Percentiles rank a stretch among this genome's conserved stretches.
phyloP scores from a whole-genome alignment of 1,140 invertebrate species.

The Chymomyza costata region DNA sequence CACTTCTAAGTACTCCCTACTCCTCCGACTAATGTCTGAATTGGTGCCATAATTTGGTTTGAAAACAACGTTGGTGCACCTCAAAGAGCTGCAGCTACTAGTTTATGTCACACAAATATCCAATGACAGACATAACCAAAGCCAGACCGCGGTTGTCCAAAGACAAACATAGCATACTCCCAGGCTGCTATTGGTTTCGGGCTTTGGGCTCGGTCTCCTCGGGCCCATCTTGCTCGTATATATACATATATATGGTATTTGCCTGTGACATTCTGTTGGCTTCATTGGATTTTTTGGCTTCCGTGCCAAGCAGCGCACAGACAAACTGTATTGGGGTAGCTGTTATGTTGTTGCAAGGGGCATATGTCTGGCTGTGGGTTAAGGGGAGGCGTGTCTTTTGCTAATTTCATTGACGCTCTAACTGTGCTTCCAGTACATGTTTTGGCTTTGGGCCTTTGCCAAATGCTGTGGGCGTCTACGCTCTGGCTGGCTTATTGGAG shows the following conservation, averaged over 20 bases:
- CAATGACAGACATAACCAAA: conserved; percentile 56
- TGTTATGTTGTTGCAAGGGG: conserved; percentile 18
- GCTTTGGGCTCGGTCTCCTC: no score
- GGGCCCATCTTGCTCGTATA: no score
- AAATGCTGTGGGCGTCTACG: conserved; percentile 36
- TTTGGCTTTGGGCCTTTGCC: conserved; percentile 39
- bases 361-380: conserved; percentile 3
- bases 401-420: conserved; percentile 63
- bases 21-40: not conserved
- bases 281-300: conserved; percentile 68
- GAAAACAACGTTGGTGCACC: conserved; percentile 47
- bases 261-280: conserved; percentile 55
- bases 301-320: conserved; percentile 48
- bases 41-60: conserved; percentile 66
- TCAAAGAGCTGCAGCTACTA: conserved; percentile 33
- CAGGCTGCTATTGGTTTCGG: no score
- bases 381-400: conserved; percentile 42
- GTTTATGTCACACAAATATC: conserved; percentile 70
- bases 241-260: no score
- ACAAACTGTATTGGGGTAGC: conserved; percentile 17
- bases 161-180: no score
- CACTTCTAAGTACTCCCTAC: not conserved
- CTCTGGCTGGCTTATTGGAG: no score
- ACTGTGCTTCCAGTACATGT: no score
- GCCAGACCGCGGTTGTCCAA: no score